These are phyloP conservation scores for Caenorhabditis sp. DNA, from an alignment of 2,888 invertebrate species.

Conservation along the genomic window DNA sequence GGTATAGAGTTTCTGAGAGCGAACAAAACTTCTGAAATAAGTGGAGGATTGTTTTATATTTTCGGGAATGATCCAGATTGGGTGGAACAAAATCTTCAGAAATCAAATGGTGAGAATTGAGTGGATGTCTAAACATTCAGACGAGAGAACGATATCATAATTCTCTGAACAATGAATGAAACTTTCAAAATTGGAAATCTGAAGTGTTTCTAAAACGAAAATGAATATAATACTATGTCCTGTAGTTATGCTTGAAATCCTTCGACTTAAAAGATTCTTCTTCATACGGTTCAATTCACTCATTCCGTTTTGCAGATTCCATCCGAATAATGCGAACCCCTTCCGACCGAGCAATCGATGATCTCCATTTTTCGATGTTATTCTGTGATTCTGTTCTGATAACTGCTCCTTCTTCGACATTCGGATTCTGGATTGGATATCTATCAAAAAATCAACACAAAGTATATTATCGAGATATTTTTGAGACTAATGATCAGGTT, in stretches of 20 bases:
- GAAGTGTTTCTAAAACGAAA: no score
- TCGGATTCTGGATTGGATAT: slow-evolving; percentile 38
- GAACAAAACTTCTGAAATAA: neutral
- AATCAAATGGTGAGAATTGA: no score
- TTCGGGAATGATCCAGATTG: slow-evolving; percentile 2
- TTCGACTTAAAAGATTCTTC: no score
- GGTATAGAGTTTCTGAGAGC: slow-evolving; percentile 11
- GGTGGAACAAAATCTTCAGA: neutral
- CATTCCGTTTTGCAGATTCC: no score
- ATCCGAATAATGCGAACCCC: neutral
- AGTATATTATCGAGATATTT: slow-evolving; percentile 31
- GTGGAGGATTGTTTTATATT: neutral
- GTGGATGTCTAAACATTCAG: no score
- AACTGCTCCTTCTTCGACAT: slow-evolving; percentile 34
- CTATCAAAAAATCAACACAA: slow-evolving; percentile 21
- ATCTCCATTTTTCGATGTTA: slow-evolving; percentile 22
- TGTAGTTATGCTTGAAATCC: no score
- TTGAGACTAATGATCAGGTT: slow-evolving; percentile 18
- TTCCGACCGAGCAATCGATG: slow-evolving; percentile 8
- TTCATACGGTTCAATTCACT: no score
- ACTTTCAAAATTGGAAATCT: no score
- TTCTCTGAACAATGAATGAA: no score
- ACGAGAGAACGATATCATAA: no score
- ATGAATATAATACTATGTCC: no score
- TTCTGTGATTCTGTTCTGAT: slow-evolving; percentile 31